Evolutionary conservation across 2,113 vertebrate genomes (phyloP).

Genomic region (Lontra canadensis): DNA sequence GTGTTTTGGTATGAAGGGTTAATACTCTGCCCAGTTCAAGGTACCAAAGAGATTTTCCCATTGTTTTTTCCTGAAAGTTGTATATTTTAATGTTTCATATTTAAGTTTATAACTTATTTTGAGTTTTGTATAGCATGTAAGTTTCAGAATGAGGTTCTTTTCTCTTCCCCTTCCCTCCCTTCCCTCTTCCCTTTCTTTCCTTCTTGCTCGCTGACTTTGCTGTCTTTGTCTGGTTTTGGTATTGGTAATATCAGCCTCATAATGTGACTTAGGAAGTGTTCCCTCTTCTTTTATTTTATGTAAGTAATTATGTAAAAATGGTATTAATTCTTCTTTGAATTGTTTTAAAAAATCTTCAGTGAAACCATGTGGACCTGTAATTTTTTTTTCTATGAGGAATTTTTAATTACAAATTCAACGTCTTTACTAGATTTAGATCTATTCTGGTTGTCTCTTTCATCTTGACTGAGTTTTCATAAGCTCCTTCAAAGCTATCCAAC

Average conservation of each 20-base stretch:
- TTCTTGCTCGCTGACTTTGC: neutral
- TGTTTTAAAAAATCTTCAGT: neutral
- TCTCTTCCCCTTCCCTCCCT: neutral
- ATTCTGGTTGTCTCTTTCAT: neutral
- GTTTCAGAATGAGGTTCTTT: neutral
- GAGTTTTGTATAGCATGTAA: neutral
- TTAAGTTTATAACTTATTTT: neutral
- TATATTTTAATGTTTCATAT: neutral
- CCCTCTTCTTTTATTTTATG: neutral
- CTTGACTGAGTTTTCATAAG: neutral
- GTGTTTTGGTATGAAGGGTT: neutral
- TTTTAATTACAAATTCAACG: neutral
- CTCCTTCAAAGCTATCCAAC: neutral
- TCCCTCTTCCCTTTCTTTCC: neutral
- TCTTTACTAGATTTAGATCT: neutral
- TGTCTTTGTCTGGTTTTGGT: neutral
- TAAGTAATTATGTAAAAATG: neutral
- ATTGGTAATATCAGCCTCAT: neutral
- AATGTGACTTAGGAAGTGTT: neutral
- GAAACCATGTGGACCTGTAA: neutral
- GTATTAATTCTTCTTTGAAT: neutral
- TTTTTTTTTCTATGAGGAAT: neutral
- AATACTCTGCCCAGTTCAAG: neutral
- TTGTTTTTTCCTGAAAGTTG: neutral
- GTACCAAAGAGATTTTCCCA: neutral